Base-by-base conservation (phyloP, 2,888 invertebrate genomes). In the Cephonodes hylas region DNA sequence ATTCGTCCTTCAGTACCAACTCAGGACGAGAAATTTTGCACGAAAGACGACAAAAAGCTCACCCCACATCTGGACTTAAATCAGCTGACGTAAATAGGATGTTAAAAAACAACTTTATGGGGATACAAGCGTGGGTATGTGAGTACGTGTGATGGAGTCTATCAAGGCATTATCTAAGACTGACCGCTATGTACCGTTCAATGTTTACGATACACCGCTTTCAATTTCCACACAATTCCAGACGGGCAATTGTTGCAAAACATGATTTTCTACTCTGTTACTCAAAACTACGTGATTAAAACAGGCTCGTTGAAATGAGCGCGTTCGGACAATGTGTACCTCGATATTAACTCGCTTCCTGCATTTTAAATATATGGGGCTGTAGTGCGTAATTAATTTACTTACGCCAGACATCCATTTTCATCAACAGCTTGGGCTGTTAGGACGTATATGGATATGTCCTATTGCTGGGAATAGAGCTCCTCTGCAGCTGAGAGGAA, bases 231-330 rank as follows among this genome's bases (percentile, higher is more conserved):
- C 31, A 53, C 31, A 15, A 53, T 31, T 31, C 38, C 38, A 10
- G 53, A 53, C 31, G 53, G 8, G 18, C 31, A 18, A 31, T 53
- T 31, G 31, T 53, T 53, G 31, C 31, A 53, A 53, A 53, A 53
- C 53, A 53, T 53, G 27, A 53, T 53, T 53, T 53, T 31, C 44
- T 48, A 58, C 27, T 44, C 44, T 59, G 18, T 59, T 59, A 59
- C 44, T 27, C 58, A 59, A 59, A 27, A 31, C 18, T 59, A 59
- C 58, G 58, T 59, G 58, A 59, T 59, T 27, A 25, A 59, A 59
- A 44, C 44, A 15, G 44, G 31, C 58, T 44, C 34, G 25, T 59
- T 27, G 25, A 59, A 59, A n/a, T 42, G 23, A 59, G 27, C 25
- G 13, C 27, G 53, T 18, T 10, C 31, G 31, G 27, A 27, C 48